Evolutionary conservation across 2,113 vertebrate genomes (phyloP), one percentile per base, ranked within the genome.

Genomic region (Cranoglanis bouderius): DNA sequence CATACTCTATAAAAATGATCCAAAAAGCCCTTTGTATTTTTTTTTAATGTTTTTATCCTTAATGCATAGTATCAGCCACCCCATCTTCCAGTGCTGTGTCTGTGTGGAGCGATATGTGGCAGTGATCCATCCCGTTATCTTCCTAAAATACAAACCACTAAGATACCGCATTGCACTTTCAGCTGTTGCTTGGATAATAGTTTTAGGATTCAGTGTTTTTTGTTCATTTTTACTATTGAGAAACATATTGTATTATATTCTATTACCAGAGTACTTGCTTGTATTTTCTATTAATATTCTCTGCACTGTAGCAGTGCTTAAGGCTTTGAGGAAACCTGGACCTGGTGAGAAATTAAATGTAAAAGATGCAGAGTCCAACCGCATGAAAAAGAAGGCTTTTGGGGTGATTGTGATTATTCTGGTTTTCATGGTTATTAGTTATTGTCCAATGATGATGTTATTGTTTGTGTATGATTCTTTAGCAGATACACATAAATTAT

Each of bases 31-130:
- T 40, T 29, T 82, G 12, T 1, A 74, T 14, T 49, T 9, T 46
- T 0, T 32, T 57, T 2, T 24, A 13, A 0, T 16, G 1, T 43
- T 81, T 38, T 35, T 87, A 6, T 85, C 13, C 18, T 6, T 49
- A 32, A 4, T 85, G 4, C 57, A 87, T 14, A 9, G 4, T 14
- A 55, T 84, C 10, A 78, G 70, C 43, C 87, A 85, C 16, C 70
- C 87, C 13, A 32, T 80, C 70, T 90, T 90, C 35, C 90, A 86
- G 67, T 84, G 80, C 70, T 87, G 59, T 80, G 70, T 90, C 65
- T 87, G 87, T 87, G 85, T 90, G 87, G 90, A 87, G 59, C 85
- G 87, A n/a, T 90, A 89, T 26, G 0, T 89, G 12, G 87, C 84
- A 10, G 87, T 88, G 51, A n/a, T 84, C 0, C 51, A 90, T 87